Percentiles rank a stretch among this genome's conserved stretches.
These are phyloP conservation scores for Macrotis lagotis DNA, from an alignment of 2,113 vertebrate species.

Conservation along the genomic window DNA sequence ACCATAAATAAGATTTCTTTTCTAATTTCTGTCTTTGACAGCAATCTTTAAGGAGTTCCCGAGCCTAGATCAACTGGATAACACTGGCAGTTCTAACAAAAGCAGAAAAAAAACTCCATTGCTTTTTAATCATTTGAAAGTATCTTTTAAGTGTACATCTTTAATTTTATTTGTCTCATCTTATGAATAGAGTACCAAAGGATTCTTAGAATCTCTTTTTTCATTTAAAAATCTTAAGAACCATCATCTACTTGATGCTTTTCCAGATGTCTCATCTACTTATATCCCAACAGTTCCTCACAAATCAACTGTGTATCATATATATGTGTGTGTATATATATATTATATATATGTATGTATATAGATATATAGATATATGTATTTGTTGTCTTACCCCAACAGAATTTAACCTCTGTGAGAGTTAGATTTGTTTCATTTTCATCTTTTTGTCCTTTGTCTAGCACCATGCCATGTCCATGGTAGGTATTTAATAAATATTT, in stretches of 20 bases:
- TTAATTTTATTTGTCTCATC: too few species aligned
- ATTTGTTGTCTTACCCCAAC: neutral
- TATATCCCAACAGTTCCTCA: neutral
- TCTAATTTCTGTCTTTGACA: neutral
- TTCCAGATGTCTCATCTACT: neutral
- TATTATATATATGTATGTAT: too few species aligned
- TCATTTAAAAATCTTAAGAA: neutral
- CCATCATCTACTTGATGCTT: neutral
- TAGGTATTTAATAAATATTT: neutral
- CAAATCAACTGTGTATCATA: neutral
- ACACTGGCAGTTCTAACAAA: neutral
- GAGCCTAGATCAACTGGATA: neutral
- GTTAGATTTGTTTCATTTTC: neutral
- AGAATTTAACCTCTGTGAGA: neutral
- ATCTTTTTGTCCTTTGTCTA: neutral
- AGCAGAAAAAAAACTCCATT: neutral
- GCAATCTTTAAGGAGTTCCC: neutral
- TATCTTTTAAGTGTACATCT: neutral
- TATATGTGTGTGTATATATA: neutral
- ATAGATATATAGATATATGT: neutral
- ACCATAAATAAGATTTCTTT: too few species aligned
- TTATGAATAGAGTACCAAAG: neutral
- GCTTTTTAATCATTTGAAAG: neutral
- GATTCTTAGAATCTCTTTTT: neutral
- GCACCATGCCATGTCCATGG: neutral